Percentiles rank a stretch among this genome's conserved stretches.
Evolutionary conservation across 2,888 invertebrate species (phyloP).

Genomic region (Drosophila leonis): DNA sequence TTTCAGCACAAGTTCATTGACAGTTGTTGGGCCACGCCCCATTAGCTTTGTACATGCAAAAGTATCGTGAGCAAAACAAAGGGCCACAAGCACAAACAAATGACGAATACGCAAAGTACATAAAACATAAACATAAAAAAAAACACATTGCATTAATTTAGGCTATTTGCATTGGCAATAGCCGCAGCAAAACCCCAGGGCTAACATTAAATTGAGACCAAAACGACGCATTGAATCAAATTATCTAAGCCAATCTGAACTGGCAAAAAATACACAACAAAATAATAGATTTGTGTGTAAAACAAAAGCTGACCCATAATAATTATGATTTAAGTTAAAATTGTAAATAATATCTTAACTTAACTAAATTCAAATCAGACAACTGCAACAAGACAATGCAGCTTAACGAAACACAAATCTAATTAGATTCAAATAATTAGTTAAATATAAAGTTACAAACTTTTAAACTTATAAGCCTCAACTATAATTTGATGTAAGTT

Average conservation of each 20-base stretch:
- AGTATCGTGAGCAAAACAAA: slow-evolving; percentile 64
- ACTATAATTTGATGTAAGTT: too few relatives aligned
- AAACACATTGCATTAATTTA: slow-evolving; percentile 43
- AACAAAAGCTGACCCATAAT: not conserved
- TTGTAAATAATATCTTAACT: not conserved
- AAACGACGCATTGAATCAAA: slow-evolving; percentile 7
- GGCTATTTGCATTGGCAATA: slow-evolving; percentile 46
- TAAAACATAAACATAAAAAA: slow-evolving; percentile 26
- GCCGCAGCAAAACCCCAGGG: slow-evolving; percentile 27
- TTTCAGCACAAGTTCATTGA: slow-evolving; percentile 68
- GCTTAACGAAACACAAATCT: not conserved
- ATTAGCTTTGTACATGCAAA: slow-evolving; percentile 29
- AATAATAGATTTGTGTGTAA: slow-evolving; percentile 2
- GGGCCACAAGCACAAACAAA: slow-evolving; percentile 40
- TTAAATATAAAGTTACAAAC: not conserved
- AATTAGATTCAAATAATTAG: not conserved
- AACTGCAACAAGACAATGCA: not conserved
- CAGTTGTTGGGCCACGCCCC: slow-evolving; percentile 71
- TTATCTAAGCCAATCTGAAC: slow-evolving; percentile 11
- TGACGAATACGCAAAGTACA: slow-evolving; percentile 48
- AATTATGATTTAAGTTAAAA: not conserved
- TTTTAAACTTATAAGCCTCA: too few relatives aligned
- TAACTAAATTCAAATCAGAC: not conserved
- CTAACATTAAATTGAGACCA: slow-evolving; percentile 29
- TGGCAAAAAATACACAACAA: not conserved